A percentile compares a stretch with the other conserved stretches of the same genome.
Conservation (phyloP, 2,113 vertebrate genomes). For the Myxocyprinus asiaticus region DNA sequence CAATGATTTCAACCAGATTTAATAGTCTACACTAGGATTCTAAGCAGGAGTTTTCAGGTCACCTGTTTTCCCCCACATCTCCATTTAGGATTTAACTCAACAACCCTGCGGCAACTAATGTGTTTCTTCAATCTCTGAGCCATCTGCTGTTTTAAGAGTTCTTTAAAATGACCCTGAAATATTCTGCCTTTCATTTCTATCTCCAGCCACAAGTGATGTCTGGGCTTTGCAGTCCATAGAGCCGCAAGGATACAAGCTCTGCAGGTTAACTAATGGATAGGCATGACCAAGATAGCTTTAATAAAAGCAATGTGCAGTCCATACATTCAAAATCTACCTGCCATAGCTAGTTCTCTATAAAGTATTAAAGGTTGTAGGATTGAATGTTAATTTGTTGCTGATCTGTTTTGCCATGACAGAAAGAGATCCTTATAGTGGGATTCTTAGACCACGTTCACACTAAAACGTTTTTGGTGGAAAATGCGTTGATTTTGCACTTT, state of each 20-base stretch:
- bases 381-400: not conserved
- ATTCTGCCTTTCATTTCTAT: constrained; percentile 14
- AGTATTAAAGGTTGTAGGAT: not conserved
- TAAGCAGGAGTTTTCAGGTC: not conserved
- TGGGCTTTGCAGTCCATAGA: not conserved
- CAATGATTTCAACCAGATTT: not conserved
- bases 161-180: constrained; percentile 33
- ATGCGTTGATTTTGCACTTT: too few relatives aligned
- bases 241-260: not conserved
- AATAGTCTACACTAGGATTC: constrained; percentile 13
- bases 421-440: too few relatives aligned
- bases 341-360: not conserved
- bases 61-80: constrained; percentile 2
- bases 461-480: too few relatives aligned
- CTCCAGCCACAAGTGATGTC: constrained; percentile 3
- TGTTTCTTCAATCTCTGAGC: constrained; percentile 5
- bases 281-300: not conserved
- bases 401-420: too few relatives aligned
- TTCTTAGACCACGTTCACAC: too few relatives aligned
- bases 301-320: not conserved
- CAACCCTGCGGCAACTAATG: not conserved
- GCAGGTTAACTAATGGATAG: not conserved
- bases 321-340: not conserved
- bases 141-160: not conserved
- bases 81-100: constrained; percentile 9